phyloP scores from a whole-genome alignment of 2,888 invertebrate genomes.

The Homarus gammarus region DNA sequence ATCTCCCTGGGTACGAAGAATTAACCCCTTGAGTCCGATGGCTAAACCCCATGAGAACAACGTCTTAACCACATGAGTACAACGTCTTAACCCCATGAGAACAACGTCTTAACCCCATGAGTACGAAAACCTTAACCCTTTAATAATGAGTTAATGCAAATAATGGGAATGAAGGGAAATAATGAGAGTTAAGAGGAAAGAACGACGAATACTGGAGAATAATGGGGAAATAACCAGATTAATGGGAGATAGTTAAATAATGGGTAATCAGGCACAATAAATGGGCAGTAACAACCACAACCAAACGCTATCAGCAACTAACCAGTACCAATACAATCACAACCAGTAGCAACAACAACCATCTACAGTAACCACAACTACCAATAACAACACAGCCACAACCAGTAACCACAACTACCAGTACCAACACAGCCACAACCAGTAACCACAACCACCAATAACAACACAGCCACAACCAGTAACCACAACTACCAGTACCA shows the following conservation, averaged over 20 bases:
- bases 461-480: neutral
- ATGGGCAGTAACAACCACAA: neutral
- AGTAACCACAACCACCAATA: neutral
- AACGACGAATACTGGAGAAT: neutral
- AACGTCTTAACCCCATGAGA: no score
- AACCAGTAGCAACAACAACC: neutral
- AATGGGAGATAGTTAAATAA: neutral
- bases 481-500: neutral
- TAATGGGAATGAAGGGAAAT: neutral
- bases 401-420: neutral
- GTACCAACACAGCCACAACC: neutral
- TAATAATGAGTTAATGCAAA: no score
- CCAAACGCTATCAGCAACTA: no score
- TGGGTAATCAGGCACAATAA: neutral
- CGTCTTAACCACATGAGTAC: no score
- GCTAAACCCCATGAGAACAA: no score
- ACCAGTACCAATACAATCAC: neutral
- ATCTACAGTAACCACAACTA: no score
- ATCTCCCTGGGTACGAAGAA: no score
- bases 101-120: no score
- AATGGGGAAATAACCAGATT: neutral
- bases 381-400: neutral
- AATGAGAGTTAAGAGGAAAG: neutral
- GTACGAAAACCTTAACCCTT: no score
- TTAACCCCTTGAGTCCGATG: no score